These are phyloP conservation scores for Ectobius pallidus DNA, from an alignment of 2,888 invertebrate species.

Conservation along the genomic window DNA sequence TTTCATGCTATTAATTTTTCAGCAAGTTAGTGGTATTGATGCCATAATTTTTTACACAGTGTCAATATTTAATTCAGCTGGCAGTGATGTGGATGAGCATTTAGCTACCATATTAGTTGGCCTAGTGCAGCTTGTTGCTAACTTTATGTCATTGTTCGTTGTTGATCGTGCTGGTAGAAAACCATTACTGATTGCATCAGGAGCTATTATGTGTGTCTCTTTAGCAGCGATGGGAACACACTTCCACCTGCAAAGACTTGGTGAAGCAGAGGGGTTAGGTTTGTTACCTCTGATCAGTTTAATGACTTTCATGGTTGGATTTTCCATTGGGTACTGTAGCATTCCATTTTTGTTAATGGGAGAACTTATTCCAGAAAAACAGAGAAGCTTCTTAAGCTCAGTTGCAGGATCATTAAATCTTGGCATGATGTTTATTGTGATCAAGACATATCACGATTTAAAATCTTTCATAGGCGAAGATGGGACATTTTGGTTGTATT, in stretches of 20 bases:
- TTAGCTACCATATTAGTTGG: constrained; percentile 63
- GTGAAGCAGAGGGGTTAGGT: constrained; percentile 46
- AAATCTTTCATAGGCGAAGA: constrained; percentile 58
- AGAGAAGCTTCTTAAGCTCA: constrained; percentile 62
- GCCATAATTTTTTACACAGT: constrained; percentile 65
- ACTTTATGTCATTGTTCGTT: constrained; percentile 59
- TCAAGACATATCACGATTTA: constrained; percentile 59
- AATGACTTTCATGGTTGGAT: constrained; percentile 64
- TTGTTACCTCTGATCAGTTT: constrained; percentile 62
- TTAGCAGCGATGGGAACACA: constrained; percentile 62
- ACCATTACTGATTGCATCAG: constrained; percentile 64
- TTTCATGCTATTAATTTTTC: constrained; percentile 60
- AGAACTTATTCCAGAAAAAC: constrained; percentile 65
- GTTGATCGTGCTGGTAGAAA: constrained; percentile 67
- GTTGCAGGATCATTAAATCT: constrained; percentile 63
- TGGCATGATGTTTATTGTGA: constrained; percentile 62
- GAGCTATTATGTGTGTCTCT: constrained; percentile 60
- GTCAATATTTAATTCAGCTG: constrained; percentile 62
- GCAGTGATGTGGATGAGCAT: constrained; percentile 60
- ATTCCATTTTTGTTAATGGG: constrained; percentile 67
- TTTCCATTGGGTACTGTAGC: constrained; percentile 67
- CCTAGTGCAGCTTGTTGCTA: constrained; percentile 62
- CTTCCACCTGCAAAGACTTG: constrained; percentile 57
- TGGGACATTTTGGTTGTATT: constrained; percentile 64
- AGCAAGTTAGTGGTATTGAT: constrained; percentile 66